These are phyloP conservation scores for Mamestra configurata DNA, from an alignment of 1,140 invertebrate genomes.

Conservation along the genomic window DNA sequence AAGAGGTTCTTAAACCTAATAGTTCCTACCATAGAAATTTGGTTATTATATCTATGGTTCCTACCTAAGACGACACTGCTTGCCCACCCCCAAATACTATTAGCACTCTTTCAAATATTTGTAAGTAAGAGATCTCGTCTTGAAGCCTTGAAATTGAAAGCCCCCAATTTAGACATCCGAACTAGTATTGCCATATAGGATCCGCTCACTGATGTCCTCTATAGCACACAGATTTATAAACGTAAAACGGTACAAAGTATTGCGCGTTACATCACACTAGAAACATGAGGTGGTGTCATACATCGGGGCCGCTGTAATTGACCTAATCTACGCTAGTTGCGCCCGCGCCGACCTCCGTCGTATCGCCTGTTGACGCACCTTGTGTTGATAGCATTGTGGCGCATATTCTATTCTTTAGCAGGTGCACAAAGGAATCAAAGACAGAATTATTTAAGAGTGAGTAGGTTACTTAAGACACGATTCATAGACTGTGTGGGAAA, in stretches of 20 bases:
- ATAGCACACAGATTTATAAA: neutral
- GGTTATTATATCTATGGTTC: too few species aligned
- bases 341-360: conserved; percentile 50
- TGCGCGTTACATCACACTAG: conserved; percentile 10
- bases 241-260: neutral
- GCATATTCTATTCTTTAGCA: neutral
- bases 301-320: conserved; percentile 57
- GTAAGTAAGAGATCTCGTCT: too few species aligned
- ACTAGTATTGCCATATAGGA: neutral
- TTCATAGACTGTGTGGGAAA: too few species aligned
- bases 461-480: too few species aligned
- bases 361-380: conserved; percentile 32
- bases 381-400: conserved; percentile 4
- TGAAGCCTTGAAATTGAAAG: too few species aligned
- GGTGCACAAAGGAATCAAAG: neutral
- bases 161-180: neutral
- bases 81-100: too few species aligned
- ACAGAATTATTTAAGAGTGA: too few species aligned
- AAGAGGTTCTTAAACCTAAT: too few species aligned
- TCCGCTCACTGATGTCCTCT: neutral
- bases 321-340: conserved; percentile 57
- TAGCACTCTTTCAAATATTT: too few species aligned
- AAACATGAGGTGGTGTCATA: conserved; percentile 28
- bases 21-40: too few species aligned
- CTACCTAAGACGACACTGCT: too few species aligned